Evolutionary conservation across 2,888 invertebrate species (phyloP).

Genomic region (Volucella bombylans): DNA sequence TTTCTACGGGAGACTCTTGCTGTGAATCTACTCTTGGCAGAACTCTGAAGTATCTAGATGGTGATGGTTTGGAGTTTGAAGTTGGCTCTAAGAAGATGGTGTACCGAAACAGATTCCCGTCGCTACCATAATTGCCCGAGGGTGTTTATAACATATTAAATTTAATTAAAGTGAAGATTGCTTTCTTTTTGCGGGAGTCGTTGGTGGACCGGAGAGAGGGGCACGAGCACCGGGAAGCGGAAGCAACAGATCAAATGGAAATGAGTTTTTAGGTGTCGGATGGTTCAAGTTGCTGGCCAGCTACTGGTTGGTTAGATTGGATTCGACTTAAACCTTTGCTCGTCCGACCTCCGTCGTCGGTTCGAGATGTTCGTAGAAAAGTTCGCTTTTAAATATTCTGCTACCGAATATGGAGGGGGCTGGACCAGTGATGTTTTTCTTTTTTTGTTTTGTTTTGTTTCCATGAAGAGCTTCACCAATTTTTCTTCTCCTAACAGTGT

Average conservation of each 20-base stretch:
- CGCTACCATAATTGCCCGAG: conserved; percentile 73
- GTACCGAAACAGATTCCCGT: conserved; percentile 70
- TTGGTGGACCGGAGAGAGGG: neutral
- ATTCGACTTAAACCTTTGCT: conserved; percentile 15
- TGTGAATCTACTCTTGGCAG: neutral
- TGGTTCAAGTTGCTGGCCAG: conserved; percentile 19
- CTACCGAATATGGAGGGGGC: conserved; percentile 72
- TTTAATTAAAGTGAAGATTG: conserved; percentile 74
- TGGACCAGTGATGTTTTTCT: conserved; percentile 32
- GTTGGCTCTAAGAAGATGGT: conserved; percentile 30
- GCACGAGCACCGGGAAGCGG: too few species aligned
- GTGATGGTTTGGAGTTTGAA: neutral
- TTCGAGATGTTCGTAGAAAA: conserved; percentile 40
- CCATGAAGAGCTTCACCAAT: conserved; percentile 21
- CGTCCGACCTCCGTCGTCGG: neutral
- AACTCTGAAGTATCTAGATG: neutral
- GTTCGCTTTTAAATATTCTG: conserved; percentile 52
- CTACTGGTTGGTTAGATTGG: conserved; percentile 55
- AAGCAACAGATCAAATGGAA: conserved; percentile 51
- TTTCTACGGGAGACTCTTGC: too few species aligned
- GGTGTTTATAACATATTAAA: conserved; percentile 73
- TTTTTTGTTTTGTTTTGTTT: conserved; percentile 27
- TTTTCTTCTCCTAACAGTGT: conserved; percentile 29
- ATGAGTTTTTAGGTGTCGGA: conserved; percentile 46
- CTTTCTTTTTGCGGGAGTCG: conserved; percentile 65